Conservation (phyloP, 2,113 vertebrate genomes). For the Sceloporus undulatus region DNA sequence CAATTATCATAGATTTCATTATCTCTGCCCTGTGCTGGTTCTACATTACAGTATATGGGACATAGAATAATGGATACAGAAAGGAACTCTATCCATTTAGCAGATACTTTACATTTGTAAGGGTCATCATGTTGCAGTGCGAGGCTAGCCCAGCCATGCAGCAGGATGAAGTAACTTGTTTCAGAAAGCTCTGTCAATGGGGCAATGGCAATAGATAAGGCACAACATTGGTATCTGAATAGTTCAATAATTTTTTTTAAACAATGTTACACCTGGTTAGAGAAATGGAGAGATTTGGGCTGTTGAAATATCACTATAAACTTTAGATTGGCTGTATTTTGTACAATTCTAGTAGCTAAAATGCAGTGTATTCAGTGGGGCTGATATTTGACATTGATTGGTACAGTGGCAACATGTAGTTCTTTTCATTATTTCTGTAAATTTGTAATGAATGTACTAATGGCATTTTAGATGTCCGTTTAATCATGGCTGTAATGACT, state of each 20-base stretch:
- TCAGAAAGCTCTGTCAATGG: too few relatives aligned
- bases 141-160: background rate
- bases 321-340: background rate
- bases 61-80: background rate
- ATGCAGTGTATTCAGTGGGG: background rate
- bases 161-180: background rate
- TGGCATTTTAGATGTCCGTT: background rate
- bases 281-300: background rate
- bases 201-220: background rate
- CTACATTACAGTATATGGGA: too few relatives aligned
- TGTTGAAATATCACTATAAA: background rate
- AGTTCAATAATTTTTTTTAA: background rate
- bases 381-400: background rate
- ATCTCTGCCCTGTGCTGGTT: background rate
- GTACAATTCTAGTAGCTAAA: background rate
- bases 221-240: background rate
- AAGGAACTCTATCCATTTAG: background rate
- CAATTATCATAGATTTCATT: background rate
- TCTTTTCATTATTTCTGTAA: background rate
- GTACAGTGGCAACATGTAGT: background rate
- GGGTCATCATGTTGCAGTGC: background rate
- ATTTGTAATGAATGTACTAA: background rate
- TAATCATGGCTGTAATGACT: background rate
- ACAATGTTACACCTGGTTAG: background rate
- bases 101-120: background rate